Percentiles rank a stretch among this genome's conserved stretches.
phyloP scores from a whole-genome alignment of 2,888 invertebrate species.

The Ochropleura plecta region DNA sequence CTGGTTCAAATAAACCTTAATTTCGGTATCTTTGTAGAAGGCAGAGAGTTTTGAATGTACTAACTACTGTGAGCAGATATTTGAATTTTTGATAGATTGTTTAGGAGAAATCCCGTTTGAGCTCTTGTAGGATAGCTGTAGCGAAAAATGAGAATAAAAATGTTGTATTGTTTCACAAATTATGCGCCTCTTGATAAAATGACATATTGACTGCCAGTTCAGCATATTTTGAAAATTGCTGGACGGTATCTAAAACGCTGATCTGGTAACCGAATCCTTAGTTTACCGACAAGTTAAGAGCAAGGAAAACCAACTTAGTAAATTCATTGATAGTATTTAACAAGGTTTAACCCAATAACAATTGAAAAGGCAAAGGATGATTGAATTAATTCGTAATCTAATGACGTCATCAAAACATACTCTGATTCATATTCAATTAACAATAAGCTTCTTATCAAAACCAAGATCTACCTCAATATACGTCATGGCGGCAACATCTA shows the following conservation, averaged over 20 bases:
- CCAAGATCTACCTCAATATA: slow-evolving; percentile 28
- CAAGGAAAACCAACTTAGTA: not conserved
- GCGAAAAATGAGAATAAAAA: too few species aligned
- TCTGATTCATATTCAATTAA: slow-evolving; percentile 33
- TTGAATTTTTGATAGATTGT: too few species aligned
- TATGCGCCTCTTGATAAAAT: too few species aligned
- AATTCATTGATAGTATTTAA: not conserved
- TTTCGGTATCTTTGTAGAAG: too few species aligned
- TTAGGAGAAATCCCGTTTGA: too few species aligned
- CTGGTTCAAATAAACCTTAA: too few species aligned
- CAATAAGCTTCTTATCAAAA: slow-evolving; percentile 29
- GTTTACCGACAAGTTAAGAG: not conserved
- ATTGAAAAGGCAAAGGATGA: not conserved
- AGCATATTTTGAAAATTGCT: too few species aligned
- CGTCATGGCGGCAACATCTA: slow-evolving; percentile 14
- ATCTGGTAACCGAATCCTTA: not conserved
- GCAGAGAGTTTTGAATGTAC: too few species aligned
- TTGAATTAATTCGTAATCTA: slow-evolving; percentile 6
- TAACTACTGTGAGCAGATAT: too few species aligned
- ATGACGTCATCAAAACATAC: slow-evolving; percentile 9
- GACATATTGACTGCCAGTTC: too few species aligned
- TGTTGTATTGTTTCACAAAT: not conserved
- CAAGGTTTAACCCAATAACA: slow-evolving; percentile 18
- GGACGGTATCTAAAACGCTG: not conserved
- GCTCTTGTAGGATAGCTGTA: too few species aligned